Conservation (phyloP, 1,140 invertebrate species). For the Acromyrmex heyeri region DNA sequence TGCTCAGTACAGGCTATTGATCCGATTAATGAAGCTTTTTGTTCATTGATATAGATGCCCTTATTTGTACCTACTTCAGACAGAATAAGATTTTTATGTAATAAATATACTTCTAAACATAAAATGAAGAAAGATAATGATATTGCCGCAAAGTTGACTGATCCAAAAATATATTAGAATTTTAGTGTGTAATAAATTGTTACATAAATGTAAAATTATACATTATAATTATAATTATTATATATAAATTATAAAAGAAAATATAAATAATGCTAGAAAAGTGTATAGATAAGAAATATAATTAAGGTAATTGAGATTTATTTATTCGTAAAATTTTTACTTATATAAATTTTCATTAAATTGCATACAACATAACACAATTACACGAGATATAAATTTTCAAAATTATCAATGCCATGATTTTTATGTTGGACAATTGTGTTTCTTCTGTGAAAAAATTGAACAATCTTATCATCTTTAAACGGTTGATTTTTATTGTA, state of each 20-base stretch:
- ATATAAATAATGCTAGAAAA: not conserved
- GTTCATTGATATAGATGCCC: conserved; percentile 14
- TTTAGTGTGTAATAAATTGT: too few species aligned
- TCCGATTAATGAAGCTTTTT: not conserved
- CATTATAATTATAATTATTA: not conserved
- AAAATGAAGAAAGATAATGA: not conserved
- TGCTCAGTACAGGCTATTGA: not conserved
- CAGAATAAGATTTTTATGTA: not conserved
- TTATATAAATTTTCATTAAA: not conserved
- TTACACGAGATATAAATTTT: not conserved
- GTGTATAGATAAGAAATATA: not conserved
- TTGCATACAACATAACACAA: not conserved
- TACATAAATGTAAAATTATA: too few species aligned
- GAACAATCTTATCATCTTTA: not conserved
- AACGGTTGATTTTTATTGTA: not conserved
- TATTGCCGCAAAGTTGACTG: not conserved
- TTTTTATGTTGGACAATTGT: not conserved
- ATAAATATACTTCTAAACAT: not conserved
- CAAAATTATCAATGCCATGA: not conserved
- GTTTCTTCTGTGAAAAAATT: not conserved
- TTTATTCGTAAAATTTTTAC: conserved; percentile 6
- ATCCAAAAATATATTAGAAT: not conserved
- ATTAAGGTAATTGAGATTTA: conserved; percentile 12
- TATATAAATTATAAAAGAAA: not conserved
- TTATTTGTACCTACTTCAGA: conserved; percentile 3